Conservation (phyloP, 2,113 vertebrate genomes). For the Sceloporus undulatus region DNA sequence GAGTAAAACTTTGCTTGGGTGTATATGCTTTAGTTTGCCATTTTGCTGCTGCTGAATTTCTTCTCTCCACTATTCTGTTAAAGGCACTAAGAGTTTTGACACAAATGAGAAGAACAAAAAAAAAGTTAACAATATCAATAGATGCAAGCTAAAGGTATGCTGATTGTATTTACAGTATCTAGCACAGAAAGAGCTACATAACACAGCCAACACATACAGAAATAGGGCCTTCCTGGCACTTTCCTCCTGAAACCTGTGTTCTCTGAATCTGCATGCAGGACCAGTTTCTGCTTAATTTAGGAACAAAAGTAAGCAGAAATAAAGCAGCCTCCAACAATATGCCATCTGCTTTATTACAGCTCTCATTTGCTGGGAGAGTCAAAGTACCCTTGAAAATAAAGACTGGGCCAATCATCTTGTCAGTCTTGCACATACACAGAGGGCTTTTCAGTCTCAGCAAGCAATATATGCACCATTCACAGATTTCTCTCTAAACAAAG, state of each 20-base stretch:
- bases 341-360: background rate
- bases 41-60: background rate
- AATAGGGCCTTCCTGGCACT: background rate
- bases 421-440: background rate
- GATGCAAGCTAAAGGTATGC: background rate
- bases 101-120: background rate
- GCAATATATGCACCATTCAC: background rate
- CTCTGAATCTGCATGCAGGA: background rate
- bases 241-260: background rate
- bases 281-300: background rate
- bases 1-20: background rate
- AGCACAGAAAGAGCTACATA: background rate
- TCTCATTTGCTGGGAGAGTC: conserved; percentile 10
- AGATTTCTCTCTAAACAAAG: conserved; percentile 14
- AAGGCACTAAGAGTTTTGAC: background rate
- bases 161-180: background rate
- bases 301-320: background rate
- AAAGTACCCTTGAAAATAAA: conserved; percentile 4
- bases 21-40: background rate
- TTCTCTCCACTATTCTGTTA: background rate
- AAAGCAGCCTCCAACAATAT: background rate
- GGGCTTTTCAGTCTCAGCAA: background rate
- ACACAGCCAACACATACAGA: background rate
- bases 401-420: background rate
- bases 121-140: background rate